Evolutionary conservation across 2,888 invertebrate species (phyloP), one percentile per base, ranked within the genome.

Genomic region (Rhagophthalmus giganteus): DNA sequence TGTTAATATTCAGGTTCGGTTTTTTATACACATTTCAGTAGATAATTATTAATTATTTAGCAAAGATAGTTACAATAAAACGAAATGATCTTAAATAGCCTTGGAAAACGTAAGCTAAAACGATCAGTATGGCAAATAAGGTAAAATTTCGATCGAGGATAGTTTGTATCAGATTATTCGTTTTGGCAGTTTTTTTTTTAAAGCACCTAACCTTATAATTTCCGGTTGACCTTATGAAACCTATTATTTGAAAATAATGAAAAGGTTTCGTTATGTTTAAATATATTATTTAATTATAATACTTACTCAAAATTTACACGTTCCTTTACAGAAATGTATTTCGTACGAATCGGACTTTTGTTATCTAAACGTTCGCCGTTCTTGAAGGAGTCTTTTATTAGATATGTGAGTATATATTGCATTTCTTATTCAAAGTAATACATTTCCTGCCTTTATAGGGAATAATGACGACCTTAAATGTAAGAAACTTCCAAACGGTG

Each of bases 401-500:
- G 7, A 20, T 20, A 5, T 20, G 20, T 20, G 7, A 20, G 20
- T 3, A 20, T n/a, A 20, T 20, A 5, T 20, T 5, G 20, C 20
- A 20, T 20, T 20, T 5, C 7, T 20, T 20, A 5, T 7, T 5
- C 3, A 7, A 20, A 20, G 7, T 20, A 5, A 20, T 20, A 7
- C 20, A 20, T 7, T 3, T 5, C 20, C 7, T 5, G 7, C 7
- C 26, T 37, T 37, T n/a, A n/a, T 25, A 37, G 37, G 20, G 1
- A 2, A 9, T 25, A 6, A 12, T 37, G 34, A 10, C 16, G 9
- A 7, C 6, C 2, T 20, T 20, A 13, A 37, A 20, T 11, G 2
- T 13, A 13, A 25, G 58, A 25, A 33, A 38, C 28, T 42, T 73
- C 14, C 72, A 73, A 2, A 63, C 69, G 2, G 42, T 72, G 27